phyloP scores from a whole-genome alignment of 2,888 invertebrate species.

The Folsomia manolachei region DNA sequence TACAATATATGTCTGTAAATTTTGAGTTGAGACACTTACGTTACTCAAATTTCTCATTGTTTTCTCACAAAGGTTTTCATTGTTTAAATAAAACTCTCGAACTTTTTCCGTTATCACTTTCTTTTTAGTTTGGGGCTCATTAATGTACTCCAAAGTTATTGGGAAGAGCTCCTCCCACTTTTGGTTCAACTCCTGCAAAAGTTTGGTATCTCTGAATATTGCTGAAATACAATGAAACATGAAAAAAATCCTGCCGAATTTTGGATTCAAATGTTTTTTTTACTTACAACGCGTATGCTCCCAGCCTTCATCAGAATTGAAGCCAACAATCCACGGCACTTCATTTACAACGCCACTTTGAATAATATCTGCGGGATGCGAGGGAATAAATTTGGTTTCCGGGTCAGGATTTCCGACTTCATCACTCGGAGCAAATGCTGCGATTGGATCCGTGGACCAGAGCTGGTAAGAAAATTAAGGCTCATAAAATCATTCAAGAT shows the following conservation, averaged over 20 bases:
- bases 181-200: conserved; percentile 27
- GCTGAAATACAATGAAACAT: conserved; percentile 4
- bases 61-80: conserved; percentile 12
- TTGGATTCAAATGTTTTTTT: background rate
- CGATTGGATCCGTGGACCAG: conserved; percentile 38
- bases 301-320: conserved; percentile 37
- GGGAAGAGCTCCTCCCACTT: conserved; percentile 29
- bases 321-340: conserved; percentile 39
- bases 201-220: conserved; percentile 11
- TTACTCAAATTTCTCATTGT: conserved; percentile 34
- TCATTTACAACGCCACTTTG: conserved; percentile 24
- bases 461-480: conserved; percentile 15
- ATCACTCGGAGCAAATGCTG: conserved; percentile 34
- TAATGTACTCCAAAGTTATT: conserved; percentile 32
- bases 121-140: conserved; percentile 20
- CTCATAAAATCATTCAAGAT: background rate
- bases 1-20: background rate
- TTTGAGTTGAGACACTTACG: conserved; percentile 17
- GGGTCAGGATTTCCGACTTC: conserved; percentile 31
- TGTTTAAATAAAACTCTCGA: conserved; percentile 34
- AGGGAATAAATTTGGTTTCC: conserved; percentile 21
- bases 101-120: conserved; percentile 24
- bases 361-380: conserved; percentile 28
- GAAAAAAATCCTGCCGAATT: background rate
- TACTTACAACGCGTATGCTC: conserved; percentile 30